phyloP scores from a whole-genome alignment of 2,797 vertebrate genomes.

The Leptoclinus maculatus region DNA sequence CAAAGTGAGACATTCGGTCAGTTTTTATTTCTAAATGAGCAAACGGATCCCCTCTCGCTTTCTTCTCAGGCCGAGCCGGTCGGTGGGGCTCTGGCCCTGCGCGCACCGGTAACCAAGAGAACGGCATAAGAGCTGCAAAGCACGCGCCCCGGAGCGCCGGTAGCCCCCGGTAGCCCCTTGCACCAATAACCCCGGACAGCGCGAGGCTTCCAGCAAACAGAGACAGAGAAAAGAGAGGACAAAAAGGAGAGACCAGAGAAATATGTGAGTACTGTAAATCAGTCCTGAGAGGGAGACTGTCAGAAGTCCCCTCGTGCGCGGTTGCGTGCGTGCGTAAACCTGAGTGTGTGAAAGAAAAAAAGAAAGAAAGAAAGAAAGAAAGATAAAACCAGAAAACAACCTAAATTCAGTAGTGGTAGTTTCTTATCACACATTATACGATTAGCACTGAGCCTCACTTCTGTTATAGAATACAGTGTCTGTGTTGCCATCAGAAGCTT shows the following conservation, averaged over 20 bases:
- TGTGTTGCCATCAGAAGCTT: slow-evolving; percentile 30
- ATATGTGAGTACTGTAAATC: slow-evolving; percentile 91
- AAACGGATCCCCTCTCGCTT: slow-evolving; percentile 32
- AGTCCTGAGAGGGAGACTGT: slow-evolving; percentile 83
- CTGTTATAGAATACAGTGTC: neutral
- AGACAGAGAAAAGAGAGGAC: slow-evolving; percentile 75
- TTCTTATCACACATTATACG: neutral
- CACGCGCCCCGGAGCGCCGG: slow-evolving; percentile 86
- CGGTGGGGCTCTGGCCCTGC: slow-evolving; percentile 64
- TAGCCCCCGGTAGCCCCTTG: slow-evolving; percentile 84
- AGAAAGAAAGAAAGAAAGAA: slow-evolving; percentile 7
- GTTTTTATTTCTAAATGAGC: slow-evolving; percentile 17
- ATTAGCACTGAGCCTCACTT: neutral
- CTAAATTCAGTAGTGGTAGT: neutral
- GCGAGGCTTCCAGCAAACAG: slow-evolving; percentile 88
- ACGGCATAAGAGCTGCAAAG: slow-evolving; percentile 88
- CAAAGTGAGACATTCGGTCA: slow-evolving; percentile 30
- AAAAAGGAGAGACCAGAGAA: slow-evolving; percentile 79
- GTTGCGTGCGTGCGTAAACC: slow-evolving; percentile 52
- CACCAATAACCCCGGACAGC: slow-evolving; percentile 83
- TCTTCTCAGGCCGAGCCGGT: slow-evolving; percentile 46
- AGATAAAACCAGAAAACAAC: slow-evolving; percentile 33
- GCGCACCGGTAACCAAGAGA: slow-evolving; percentile 92
- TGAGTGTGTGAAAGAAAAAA: slow-evolving; percentile 34
- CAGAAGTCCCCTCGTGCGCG: slow-evolving; percentile 72